A percentile compares a stretch with the other conserved stretches of the same genome.
phyloP scores from a whole-genome alignment of 2,888 invertebrate genomes.

The Cremastobaeus sp. region DNA sequence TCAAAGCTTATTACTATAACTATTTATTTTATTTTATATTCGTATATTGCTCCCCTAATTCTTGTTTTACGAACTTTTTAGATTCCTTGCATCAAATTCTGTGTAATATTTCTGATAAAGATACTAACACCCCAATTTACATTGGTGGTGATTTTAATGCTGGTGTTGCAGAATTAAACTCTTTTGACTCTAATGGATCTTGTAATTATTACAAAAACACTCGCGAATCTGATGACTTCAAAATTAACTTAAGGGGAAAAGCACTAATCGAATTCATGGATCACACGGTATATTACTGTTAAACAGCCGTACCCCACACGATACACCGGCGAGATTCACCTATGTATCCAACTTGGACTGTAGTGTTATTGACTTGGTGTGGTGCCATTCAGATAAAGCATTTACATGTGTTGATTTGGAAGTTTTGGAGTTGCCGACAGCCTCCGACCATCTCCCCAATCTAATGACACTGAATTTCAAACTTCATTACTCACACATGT shows the following conservation, averaged over 20 bases:
- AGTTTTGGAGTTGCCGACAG: not conserved
- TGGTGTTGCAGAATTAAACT: not conserved
- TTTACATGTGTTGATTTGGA: not conserved
- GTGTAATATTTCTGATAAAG: not conserved
- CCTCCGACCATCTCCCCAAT: not conserved
- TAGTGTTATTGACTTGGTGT: not conserved
- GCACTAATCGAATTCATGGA: not conserved
- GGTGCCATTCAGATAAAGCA: not conserved
- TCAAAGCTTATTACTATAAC: not conserved
- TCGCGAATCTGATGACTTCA: not conserved
- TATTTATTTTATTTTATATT: not conserved
- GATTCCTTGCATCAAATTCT: not conserved
- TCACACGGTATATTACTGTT: not conserved
- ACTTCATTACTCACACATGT: not conserved
- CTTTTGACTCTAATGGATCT: not conserved
- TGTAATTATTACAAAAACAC: not conserved
- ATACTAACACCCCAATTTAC: not conserved
- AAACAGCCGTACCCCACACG: not conserved
- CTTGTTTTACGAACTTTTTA: not conserved
- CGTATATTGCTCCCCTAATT: not conserved
- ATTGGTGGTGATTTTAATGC: not conserved
- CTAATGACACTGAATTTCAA: not conserved
- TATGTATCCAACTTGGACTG: not conserved
- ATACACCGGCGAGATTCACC: not conserved
- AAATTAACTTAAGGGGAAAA: not conserved